Base-by-base conservation (phyloP, 2,888 invertebrate species). In the Tetragonula carbonaria region DNA sequence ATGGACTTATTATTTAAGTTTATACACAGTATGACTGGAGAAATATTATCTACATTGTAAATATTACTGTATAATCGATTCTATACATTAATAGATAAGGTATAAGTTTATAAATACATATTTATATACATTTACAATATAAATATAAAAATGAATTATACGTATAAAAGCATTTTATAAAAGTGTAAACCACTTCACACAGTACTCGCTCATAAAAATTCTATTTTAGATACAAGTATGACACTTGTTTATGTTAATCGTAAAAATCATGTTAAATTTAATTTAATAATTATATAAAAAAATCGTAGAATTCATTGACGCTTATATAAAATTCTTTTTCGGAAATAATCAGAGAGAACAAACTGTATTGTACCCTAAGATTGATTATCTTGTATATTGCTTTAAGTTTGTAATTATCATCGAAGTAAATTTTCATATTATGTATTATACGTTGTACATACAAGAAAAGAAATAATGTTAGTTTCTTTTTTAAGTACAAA, bases 11-110 rank as follows among this genome's bases (percentile, higher is more conserved):
- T 55, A 28, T 45, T 65, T 33, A 71, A 66, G 71, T 78, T 59
- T 87, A 78, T 85, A 85, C 82, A 87, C n/a, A 57, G 45, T n/a
- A 16, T 62, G 55, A 68, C 65, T 74, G 79, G n/a, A 66, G 63
- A 74, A 70, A 45, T 74, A 28, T 53, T 84, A 83, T 80, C 74
- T 85, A 65, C 77, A 77, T 68, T 62, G 38, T 74, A 68, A 74
- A 68, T 66, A 75, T 55, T 80, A 63, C 57, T 63, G n/a, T 63
- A 67, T 16, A n/a, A 79, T 74, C 45, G 28, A 74, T 74, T 77
- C 65, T 80, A 86, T 82, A 80, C 65, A 80, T 59, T 87, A 74
- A 77, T 84, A 81, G 78, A 81, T 45, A 83, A 87, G 76, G 74
- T 51, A 79, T 33, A 50, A 74, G 57, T 80, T 82, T 85, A 81